Conservation (phyloP, 2,888 invertebrate species). For the Rotaria macrura region DNA sequence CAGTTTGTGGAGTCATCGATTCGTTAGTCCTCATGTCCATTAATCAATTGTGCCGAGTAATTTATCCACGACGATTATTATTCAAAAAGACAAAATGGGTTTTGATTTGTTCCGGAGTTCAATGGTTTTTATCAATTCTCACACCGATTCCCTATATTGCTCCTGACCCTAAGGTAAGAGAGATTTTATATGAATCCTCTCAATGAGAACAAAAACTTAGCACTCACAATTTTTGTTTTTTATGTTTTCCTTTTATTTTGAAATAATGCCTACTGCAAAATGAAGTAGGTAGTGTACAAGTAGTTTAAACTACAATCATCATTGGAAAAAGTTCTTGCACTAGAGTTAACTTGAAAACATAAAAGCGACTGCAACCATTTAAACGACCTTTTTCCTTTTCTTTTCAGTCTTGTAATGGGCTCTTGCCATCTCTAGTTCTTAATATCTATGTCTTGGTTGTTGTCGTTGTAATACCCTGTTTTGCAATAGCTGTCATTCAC, state of each 20-base stretch:
- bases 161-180: neutral
- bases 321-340: too few species aligned
- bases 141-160: neutral
- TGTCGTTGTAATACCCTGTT: neutral
- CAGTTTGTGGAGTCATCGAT: neutral
- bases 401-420: neutral
- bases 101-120: neutral
- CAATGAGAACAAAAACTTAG: too few species aligned
- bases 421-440: neutral
- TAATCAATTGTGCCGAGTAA: neutral
- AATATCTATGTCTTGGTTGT: neutral
- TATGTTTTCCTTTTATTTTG: too few species aligned
- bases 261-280: too few species aligned
- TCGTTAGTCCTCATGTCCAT: neutral
- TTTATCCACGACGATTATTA: neutral
- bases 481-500: neutral
- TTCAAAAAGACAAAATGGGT: neutral
- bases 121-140: neutral
- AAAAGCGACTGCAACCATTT: too few species aligned
- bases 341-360: too few species aligned
- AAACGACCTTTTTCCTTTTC: neutral
- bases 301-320: too few species aligned
- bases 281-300: too few species aligned
- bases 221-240: too few species aligned
- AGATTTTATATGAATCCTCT: too few species aligned